These are phyloP conservation scores for Azorinus chamasolen DNA, from an alignment of 2,888 invertebrate species.

Conservation along the genomic window DNA sequence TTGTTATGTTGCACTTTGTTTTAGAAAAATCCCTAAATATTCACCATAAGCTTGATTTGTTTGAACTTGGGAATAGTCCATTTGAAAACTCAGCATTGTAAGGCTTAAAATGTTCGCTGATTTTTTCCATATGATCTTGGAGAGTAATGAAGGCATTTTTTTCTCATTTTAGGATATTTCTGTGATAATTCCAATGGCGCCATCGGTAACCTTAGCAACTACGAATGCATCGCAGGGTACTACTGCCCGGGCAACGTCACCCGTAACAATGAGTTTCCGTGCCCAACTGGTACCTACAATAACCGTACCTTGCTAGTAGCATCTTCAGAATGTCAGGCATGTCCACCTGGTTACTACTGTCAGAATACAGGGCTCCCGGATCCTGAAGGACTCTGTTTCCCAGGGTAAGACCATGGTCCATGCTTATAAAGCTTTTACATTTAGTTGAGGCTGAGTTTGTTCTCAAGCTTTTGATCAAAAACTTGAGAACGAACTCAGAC, in stretches of 20 bases:
- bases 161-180: conserved; percentile 74
- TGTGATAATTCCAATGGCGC: conserved; percentile 79
- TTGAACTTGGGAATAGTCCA: too few species aligned
- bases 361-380: conserved; percentile 79
- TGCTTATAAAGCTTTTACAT: not conserved
- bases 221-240: conserved; percentile 77
- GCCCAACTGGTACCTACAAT: conserved; percentile 83
- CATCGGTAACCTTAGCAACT: conserved; percentile 73
- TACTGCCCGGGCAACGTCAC: conserved; percentile 79
- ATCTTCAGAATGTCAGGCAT: conserved; percentile 79
- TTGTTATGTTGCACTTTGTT: too few species aligned
- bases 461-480: too few species aligned
- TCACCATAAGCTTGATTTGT: too few species aligned
- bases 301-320: conserved; percentile 73
- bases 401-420: conserved; percentile 84
- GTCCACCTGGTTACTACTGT: conserved; percentile 83
- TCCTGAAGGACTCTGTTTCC: conserved; percentile 82
- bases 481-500: too few species aligned
- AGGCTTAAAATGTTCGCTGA: too few species aligned
- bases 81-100: too few species aligned
- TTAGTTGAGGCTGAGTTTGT: not conserved
- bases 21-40: too few species aligned
- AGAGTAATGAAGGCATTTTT: too few species aligned
- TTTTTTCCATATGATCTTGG: too few species aligned
- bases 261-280: conserved; percentile 77